A percentile compares a stretch with the other conserved stretches of the same genome.
phyloP scores from a whole-genome alignment of 2,888 invertebrate genomes.

The Antheraea yamamai region DNA sequence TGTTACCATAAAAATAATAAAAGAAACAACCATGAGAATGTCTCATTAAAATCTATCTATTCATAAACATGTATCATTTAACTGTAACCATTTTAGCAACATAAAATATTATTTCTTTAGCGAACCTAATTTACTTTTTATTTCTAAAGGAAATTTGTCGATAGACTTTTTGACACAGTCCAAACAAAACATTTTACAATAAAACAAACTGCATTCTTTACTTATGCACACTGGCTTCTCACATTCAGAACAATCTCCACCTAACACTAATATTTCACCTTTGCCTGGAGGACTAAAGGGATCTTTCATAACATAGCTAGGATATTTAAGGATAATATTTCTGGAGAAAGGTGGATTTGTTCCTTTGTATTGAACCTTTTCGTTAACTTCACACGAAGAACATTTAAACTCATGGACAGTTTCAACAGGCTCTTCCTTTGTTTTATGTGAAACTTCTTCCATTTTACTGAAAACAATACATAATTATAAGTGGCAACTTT shows the following conservation, averaged over 20 bases:
- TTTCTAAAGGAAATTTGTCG: constrained; percentile 85
- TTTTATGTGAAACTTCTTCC: constrained; percentile 47
- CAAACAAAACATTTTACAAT: constrained; percentile 87
- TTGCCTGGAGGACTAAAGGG: constrained; percentile 89
- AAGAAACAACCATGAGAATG: not conserved
- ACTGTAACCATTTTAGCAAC: not conserved
- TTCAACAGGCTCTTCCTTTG: constrained; percentile 48
- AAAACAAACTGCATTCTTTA: constrained; percentile 90
- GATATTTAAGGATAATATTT: constrained; percentile 85
- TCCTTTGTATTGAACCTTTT: constrained; percentile 90
- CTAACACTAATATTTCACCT: constrained; percentile 89
- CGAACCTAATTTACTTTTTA: constrained; percentile 83
- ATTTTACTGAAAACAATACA: constrained; percentile 57
- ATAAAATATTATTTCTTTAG: constrained; percentile 38
- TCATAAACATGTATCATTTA: not conserved
- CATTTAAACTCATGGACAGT: constrained; percentile 82
- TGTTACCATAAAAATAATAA: no score
- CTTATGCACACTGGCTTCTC: constrained; percentile 86
- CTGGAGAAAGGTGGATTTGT: constrained; percentile 87
- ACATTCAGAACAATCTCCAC: constrained; percentile 88
- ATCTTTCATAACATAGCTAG: constrained; percentile 91
- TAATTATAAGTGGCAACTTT: not conserved
- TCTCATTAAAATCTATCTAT: not conserved
- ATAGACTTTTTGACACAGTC: constrained; percentile 84
- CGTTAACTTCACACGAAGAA: constrained; percentile 83